A percentile compares a stretch with the other conserved stretches of the same genome.
Conservation (phyloP, 1,140 invertebrate species). For the Gyrodactylus bullatarudis region DNA sequence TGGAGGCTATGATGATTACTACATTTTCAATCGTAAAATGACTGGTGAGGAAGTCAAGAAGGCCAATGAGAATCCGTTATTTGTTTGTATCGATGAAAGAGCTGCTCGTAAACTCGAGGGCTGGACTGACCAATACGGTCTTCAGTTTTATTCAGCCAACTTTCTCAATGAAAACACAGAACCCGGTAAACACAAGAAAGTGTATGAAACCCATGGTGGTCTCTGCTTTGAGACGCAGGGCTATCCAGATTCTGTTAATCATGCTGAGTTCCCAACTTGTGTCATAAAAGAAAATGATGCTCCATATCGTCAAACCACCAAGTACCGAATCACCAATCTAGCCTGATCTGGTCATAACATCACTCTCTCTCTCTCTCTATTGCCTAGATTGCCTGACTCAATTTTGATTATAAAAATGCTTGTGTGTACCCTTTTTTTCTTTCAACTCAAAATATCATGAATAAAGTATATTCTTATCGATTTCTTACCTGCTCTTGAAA, state of each 20-base stretch:
- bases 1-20: background rate
- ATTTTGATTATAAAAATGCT: too few relatives aligned
- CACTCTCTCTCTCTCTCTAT: too few relatives aligned
- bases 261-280: constrained; percentile 14
- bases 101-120: background rate
- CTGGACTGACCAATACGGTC: constrained; percentile 41
- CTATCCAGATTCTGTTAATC: constrained; percentile 56
- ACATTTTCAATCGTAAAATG: background rate
- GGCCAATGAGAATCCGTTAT: background rate
- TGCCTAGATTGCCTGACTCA: too few relatives aligned
- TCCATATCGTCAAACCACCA: background rate
- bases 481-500: too few relatives aligned
- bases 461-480: too few relatives aligned
- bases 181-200: constrained; percentile 34
- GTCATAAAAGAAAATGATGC: background rate
- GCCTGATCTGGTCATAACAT: background rate
- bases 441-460: too few relatives aligned
- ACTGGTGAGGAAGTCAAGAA: background rate
- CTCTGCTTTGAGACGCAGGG: constrained; percentile 65
- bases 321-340: background rate
- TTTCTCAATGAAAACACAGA: constrained; percentile 23
- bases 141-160: constrained; percentile 56
- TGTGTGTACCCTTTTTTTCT: too few relatives aligned
- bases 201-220: constrained; percentile 39
- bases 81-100: background rate